Percentiles rank a stretch among this genome's conserved stretches.
Conservation (phyloP, 35 echinoderm and acorn worm species). For the Stichopus chloronotus region DNA sequence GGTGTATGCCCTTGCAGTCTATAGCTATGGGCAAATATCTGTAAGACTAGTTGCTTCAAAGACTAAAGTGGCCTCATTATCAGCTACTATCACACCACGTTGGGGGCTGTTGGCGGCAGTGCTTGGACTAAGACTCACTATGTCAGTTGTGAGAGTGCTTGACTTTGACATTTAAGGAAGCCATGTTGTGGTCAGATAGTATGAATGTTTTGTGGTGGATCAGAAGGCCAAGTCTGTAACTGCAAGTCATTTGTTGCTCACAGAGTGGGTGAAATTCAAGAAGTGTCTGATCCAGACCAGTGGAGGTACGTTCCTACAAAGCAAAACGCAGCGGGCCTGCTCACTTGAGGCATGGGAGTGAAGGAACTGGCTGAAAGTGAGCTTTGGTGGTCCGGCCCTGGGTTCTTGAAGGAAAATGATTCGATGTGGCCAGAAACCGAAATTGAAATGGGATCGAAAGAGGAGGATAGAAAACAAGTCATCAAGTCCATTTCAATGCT, state of each 20-base stretch:
- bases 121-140: slow-evolving; percentile 1
- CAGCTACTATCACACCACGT: slow-evolving; percentile 11
- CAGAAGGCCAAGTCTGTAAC: neutral
- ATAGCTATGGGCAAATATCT: neutral
- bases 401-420: neutral
- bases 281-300: slow-evolving; percentile 27
- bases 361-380: neutral
- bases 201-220: neutral
- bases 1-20: neutral
- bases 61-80: slow-evolving; percentile 16
- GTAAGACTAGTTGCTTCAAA: neutral
- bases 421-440: slow-evolving; percentile 14
- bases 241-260: neutral
- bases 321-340: slow-evolving; percentile 33
- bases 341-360: neutral
- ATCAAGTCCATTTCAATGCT: neutral
- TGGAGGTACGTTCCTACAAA: slow-evolving; percentile 48
- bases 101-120: slow-evolving; percentile 29
- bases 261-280: neutral
- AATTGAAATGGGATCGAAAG: slow-evolving; percentile 14
- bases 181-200: neutral
- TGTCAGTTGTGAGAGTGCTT: neutral
- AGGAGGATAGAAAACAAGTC: neutral
- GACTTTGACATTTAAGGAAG: neutral
- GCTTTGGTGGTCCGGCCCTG: slow-evolving; percentile 47